Base-by-base conservation (phyloP, 2,888 invertebrate genomes). In the Cosmia pyralina region DNA sequence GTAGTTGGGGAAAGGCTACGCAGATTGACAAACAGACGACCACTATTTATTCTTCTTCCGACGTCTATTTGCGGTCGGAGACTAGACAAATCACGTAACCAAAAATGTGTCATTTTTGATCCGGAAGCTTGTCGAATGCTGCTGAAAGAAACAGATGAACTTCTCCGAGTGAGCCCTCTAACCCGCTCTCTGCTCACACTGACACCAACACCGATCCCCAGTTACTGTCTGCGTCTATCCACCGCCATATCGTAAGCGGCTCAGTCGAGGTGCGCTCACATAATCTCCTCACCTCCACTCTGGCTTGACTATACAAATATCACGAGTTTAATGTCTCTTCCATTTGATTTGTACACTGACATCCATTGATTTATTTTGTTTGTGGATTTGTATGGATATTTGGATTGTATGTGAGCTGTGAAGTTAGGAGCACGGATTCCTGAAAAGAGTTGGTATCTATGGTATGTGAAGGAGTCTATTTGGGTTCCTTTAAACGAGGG, bases 221-320 rank as follows among this genome's bases (percentile, higher is more conserved):
- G 58, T 65, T 68, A 68, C 63, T 48, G 67, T 55, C 55, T 28
- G 28, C 46, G 28, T 60, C 41, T 65, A n/a, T n/a, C n/a, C 58
- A 52, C n/a, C n/a, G 50, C 38, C 64, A 8, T 58, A 58, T 34
- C 58, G 65, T 75, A 70, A 75, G 58, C 62, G 41, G 57, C 70
- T 76, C 79, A 75, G 72, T 64, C 72, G 62, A 62, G 69, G 66
- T 59, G 17, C 67, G 75, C 58, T 71, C 19, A 41, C 63, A 70
- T 77, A 82, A 85, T 75, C 72, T 52, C 7, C 58, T 84, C 72
- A 81, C 76, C 75, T 81, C 52, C 28, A 28, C 58, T 67, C 58
- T 41, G 44, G 64, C 60, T 77, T 68, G 60, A 50, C 57, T 64
- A 53, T 50, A 59, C 70, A 79, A 66, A 76, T 53, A 80, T 72